These are phyloP conservation scores for Hipposideros larvatus DNA, from an alignment of 2,797 vertebrate genomes.

Conservation along the genomic window DNA sequence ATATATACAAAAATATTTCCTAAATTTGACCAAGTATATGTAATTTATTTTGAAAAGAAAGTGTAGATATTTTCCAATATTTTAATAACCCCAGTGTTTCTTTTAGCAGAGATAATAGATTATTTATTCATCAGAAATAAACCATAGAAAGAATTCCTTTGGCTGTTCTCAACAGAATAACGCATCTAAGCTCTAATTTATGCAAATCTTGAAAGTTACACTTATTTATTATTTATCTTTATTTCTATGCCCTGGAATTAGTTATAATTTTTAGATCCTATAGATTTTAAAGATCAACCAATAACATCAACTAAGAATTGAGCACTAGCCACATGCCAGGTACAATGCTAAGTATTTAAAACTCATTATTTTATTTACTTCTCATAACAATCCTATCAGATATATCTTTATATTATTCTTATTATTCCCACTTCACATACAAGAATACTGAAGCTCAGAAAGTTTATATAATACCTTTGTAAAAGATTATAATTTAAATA, in stretches of 20 bases:
- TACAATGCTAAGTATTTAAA: background rate
- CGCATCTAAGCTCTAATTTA: background rate
- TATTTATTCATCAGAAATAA: constrained; percentile 57
- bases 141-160: background rate
- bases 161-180: constrained; percentile 50
- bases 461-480: background rate
- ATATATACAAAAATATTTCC: background rate
- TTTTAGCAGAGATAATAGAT: constrained; percentile 58
- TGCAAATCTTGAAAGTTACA: constrained; percentile 19
- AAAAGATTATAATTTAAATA: background rate
- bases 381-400: background rate
- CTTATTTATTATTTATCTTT: background rate
- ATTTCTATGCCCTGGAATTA: background rate
- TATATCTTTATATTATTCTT: background rate
- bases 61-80: background rate
- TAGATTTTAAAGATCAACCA: constrained; percentile 1
- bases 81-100: background rate
- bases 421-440: background rate
- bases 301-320: background rate
- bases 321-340: background rate
- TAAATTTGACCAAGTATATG: background rate
- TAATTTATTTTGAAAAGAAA: constrained; percentile 47
- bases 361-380: constrained; percentile 24
- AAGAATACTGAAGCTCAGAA: constrained; percentile 31
- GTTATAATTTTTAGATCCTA: background rate